phyloP scores from a whole-genome alignment of 2,888 invertebrate species.

The Drosophila mettleri region DNA sequence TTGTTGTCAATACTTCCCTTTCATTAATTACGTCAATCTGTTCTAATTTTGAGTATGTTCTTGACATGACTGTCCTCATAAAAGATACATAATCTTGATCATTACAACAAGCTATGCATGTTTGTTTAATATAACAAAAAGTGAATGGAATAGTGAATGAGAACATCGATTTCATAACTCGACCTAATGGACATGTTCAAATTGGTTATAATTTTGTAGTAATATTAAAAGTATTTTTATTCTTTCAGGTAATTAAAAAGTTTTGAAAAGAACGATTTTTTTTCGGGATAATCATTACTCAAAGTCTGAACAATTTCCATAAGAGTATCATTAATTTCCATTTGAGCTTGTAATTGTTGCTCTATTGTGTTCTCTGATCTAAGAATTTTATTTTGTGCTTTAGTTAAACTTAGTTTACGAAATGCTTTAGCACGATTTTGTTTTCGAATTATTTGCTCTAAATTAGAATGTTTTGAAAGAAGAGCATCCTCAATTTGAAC shows the following conservation, averaged over 20 bases:
- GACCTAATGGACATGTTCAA: too few relatives aligned
- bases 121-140: too few relatives aligned
- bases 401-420: conserved; percentile 47
- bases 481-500: conserved; percentile 84
- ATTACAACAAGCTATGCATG: too few relatives aligned
- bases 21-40: too few relatives aligned
- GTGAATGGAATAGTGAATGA: too few relatives aligned
- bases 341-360: conserved; percentile 47
- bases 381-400: conserved; percentile 42
- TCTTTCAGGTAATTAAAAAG: conserved; percentile 56
- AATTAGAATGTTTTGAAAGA: conserved; percentile 79
- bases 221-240: conserved; percentile 29
- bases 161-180: too few relatives aligned
- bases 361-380: conserved; percentile 54
- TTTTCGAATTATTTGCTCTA: conserved; percentile 66
- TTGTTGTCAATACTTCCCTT: too few relatives aligned
- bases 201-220: neutral
- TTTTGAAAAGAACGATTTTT: conserved; percentile 56
- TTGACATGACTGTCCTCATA: too few relatives aligned
- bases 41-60: too few relatives aligned
- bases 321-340: conserved; percentile 53
- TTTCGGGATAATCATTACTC: conserved; percentile 57
- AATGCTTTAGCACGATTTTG: conserved; percentile 67
- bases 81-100: too few relatives aligned
- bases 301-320: conserved; percentile 59